Evolutionary conservation across 1,140 invertebrate genomes (phyloP).

Genomic region (Brachionus paranguensis): DNA sequence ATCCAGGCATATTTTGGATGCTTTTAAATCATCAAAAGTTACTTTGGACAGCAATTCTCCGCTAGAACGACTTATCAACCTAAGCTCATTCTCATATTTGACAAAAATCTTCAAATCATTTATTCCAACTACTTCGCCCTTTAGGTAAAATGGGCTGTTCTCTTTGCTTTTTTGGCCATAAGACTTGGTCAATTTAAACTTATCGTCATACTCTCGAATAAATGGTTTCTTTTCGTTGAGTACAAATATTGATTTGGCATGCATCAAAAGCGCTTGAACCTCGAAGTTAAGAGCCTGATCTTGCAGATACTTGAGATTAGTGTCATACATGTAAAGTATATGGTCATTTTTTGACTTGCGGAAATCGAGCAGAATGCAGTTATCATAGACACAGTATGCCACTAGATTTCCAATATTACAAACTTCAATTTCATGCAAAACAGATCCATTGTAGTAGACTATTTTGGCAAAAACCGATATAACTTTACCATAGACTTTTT

Average conservation of each 20-base stretch:
- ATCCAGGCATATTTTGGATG: not conserved
- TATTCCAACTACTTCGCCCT: not conserved
- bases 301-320: not conserved
- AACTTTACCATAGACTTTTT: slow-evolving; percentile 17
- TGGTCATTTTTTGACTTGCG: not conserved
- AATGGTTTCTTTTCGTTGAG: not conserved
- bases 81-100: not conserved
- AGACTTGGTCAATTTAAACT: not conserved
- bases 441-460: not conserved
- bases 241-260: not conserved
- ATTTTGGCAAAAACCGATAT: slow-evolving; percentile 7
- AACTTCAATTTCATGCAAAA: not conserved
- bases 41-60: not conserved
- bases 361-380: not conserved
- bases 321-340: not conserved
- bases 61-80: not conserved
- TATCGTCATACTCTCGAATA: not conserved
- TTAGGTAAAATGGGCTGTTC: not conserved
- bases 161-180: slow-evolving; percentile 1
- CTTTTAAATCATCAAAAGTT: not conserved
- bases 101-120: slow-evolving; percentile 2
- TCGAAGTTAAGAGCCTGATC: not conserved
- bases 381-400: not conserved
- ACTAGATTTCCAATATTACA: not conserved
- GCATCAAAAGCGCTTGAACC: not conserved